These are phyloP conservation scores for Poecilia latipinna DNA, from an alignment of 2,113 vertebrate genomes.

Conservation along the genomic window DNA sequence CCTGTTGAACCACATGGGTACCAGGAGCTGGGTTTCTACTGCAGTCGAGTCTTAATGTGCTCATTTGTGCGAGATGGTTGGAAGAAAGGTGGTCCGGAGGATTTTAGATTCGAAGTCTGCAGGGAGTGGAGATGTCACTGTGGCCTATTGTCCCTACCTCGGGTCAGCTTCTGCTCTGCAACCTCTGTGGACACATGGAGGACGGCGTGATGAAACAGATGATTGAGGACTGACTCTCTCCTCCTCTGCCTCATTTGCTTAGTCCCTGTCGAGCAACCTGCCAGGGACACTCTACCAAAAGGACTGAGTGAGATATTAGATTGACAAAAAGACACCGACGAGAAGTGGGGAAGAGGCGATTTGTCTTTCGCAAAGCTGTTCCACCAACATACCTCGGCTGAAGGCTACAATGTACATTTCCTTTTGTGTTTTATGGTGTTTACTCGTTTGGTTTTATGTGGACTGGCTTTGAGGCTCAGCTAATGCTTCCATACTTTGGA, in stretches of 20 bases:
- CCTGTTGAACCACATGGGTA: slow-evolving; percentile 26
- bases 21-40: slow-evolving; percentile 30
- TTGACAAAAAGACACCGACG: slow-evolving; percentile 46
- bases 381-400: slow-evolving; percentile 36
- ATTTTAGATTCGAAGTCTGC: slow-evolving; percentile 35
- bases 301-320: slow-evolving; percentile 52
- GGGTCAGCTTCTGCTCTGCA: slow-evolving; percentile 66
- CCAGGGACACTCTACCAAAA: slow-evolving; percentile 66
- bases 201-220: slow-evolving; percentile 68
- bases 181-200: slow-evolving; percentile 61
- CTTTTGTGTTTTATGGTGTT: slow-evolving; percentile 45
- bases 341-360: slow-evolving; percentile 37
- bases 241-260: slow-evolving; percentile 68
- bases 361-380: slow-evolving; percentile 46
- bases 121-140: slow-evolving; percentile 42
- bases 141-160: slow-evolving; percentile 54
- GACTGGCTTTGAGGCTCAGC: slow-evolving; percentile 56
- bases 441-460: slow-evolving; percentile 43
- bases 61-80: slow-evolving; percentile 1
- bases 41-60: slow-evolving; percentile 16
- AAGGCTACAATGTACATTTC: slow-evolving; percentile 76
- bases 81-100: slow-evolving; percentile 42
- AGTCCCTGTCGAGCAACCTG: slow-evolving; percentile 76
- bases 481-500: slow-evolving; percentile 53
- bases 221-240: slow-evolving; percentile 74